Conservation (phyloP, 2,888 invertebrate genomes). For the Cremastobaeus sp. region DNA sequence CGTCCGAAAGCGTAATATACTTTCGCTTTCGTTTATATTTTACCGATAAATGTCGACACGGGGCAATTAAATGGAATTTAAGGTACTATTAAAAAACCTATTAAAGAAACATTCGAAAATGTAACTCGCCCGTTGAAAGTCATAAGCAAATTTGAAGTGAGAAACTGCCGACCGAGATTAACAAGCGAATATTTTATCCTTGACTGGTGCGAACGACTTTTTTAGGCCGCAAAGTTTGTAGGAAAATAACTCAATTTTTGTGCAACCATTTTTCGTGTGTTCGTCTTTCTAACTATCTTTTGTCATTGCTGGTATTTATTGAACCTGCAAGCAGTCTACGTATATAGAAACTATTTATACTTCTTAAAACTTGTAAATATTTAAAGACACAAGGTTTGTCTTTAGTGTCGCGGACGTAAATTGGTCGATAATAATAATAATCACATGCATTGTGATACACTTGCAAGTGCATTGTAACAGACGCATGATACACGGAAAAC, state of each 20-base stretch:
- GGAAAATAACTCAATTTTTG: too few relatives aligned
- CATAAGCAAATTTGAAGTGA: neutral
- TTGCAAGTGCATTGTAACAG: conserved; percentile 22
- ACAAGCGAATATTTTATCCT: too few relatives aligned
- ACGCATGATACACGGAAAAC: conserved; percentile 5
- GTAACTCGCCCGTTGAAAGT: conserved; percentile 12
- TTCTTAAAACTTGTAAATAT: conserved; percentile 14
- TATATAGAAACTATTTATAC: neutral
- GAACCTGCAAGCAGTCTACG: neutral
- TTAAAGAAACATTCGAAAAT: conserved; percentile 35
- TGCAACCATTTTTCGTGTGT: too few relatives aligned
- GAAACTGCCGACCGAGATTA: too few relatives aligned
- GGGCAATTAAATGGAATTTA: conserved; percentile 44
- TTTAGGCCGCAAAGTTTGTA: too few relatives aligned
- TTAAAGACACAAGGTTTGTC: conserved; percentile 20
- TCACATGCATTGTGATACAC: conserved; percentile 9
- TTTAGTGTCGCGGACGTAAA: conserved; percentile 7
- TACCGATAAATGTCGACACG: conserved; percentile 36
- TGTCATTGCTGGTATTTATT: too few relatives aligned
- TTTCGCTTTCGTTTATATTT: conserved; percentile 65
- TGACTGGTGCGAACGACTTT: too few relatives aligned
- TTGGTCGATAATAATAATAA: conserved; percentile 15
- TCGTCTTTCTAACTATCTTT: too few relatives aligned
- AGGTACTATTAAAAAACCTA: conserved; percentile 27
- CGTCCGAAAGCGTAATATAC: conserved; percentile 49